Percentiles rank a stretch among this genome's conserved stretches.
These are phyloP conservation scores for Drosophila emarginata DNA, from an alignment of 2,888 invertebrate species.

Conservation along the genomic window DNA sequence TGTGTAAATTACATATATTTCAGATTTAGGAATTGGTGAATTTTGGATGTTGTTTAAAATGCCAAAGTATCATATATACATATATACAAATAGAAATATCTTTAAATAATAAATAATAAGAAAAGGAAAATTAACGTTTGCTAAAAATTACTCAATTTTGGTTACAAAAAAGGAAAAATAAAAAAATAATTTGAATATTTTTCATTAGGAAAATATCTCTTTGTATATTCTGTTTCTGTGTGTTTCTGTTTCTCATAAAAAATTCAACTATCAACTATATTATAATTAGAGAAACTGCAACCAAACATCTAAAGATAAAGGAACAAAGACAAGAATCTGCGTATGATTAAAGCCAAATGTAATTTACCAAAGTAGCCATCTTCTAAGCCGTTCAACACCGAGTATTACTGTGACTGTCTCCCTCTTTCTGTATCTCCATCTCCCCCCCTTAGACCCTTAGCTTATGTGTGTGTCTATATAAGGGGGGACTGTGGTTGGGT, in stretches of 20 bases:
- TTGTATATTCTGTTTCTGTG: neutral
- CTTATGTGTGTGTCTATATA: neutral
- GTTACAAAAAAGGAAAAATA: no score
- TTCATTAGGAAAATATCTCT: neutral
- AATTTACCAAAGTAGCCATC: slow-evolving; percentile 40
- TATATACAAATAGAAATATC: no score
- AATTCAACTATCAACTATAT: neutral
- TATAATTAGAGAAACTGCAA: neutral
- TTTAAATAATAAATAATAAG: no score
- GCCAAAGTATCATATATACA: no score
- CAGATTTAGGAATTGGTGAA: no score
- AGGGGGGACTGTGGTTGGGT: slow-evolving; percentile 31
- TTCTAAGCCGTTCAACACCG: slow-evolving; percentile 15
- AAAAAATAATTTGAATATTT: no score
- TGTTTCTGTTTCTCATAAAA: neutral
- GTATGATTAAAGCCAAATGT: slow-evolving; percentile 43
- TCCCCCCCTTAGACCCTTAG: no score
- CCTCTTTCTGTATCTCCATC: neutral
- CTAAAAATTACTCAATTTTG: no score
- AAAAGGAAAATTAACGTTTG: no score
- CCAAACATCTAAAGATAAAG: neutral
- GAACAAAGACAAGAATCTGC: slow-evolving; percentile 2
- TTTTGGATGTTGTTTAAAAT: no score
- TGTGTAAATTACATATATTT: no score
- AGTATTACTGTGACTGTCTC: slow-evolving; percentile 31